These are phyloP conservation scores for Coendou prehensilis DNA, from an alignment of 2,797 vertebrate genomes.

Conservation along the genomic window DNA sequence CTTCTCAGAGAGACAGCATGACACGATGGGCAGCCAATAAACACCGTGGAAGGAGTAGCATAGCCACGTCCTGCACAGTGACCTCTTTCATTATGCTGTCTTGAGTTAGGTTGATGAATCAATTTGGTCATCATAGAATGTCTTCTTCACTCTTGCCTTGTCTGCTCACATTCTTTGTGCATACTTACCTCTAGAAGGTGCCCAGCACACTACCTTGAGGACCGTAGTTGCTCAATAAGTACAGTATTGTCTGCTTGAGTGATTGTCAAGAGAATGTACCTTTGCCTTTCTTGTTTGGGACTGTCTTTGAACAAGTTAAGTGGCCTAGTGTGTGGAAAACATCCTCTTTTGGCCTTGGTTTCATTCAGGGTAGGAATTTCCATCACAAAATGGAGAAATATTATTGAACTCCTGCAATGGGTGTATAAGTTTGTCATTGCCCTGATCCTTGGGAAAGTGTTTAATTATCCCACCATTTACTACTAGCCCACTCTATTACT, in stretches of 20 bases:
- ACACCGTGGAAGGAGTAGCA: background rate
- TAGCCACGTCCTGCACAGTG: background rate
- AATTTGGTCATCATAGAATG: conserved; percentile 3
- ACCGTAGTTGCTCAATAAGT: background rate
- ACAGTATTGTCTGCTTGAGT: background rate
- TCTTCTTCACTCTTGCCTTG: background rate
- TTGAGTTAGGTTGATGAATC: background rate
- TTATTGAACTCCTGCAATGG: background rate
- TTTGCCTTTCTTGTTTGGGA: background rate
- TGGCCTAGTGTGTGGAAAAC: background rate
- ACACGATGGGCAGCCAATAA: background rate
- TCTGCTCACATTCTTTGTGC: background rate
- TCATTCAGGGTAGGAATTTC: background rate
- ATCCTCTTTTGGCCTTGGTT: background rate
- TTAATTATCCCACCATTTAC: background rate
- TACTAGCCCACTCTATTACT: background rate
- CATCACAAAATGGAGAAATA: conserved; percentile 40
- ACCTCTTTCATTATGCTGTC: background rate
- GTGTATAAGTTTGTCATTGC: background rate
- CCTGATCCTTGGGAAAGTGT: background rate
- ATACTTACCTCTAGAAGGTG: background rate
- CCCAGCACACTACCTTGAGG: background rate
- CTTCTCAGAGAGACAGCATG: background rate
- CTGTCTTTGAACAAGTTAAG: background rate
- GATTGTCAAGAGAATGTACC: background rate